Evolutionary conservation across 1,140 invertebrate genomes (phyloP), one percentile per base, ranked within the genome.

Genomic region (Drosophila tsacasi): DNA sequence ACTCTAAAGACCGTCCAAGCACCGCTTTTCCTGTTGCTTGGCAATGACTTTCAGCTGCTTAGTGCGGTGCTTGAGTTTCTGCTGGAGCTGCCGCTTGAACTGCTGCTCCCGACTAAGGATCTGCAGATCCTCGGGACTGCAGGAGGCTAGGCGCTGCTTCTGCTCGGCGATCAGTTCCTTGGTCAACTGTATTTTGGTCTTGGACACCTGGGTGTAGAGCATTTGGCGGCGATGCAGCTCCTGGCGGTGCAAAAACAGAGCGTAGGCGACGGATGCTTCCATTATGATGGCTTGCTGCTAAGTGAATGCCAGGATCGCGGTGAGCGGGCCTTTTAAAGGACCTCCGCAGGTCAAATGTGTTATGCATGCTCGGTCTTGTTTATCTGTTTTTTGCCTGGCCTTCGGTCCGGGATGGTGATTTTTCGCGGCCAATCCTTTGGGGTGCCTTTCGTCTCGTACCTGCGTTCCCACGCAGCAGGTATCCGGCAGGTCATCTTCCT

Each of bases 241-340:
- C 47, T 85, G 54, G 9, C 86, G 82, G 42, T 90, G 86, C 69
- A 90, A 25, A 30, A 80, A 91, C 27, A 90, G 50, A 23, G 86
- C 86, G 67, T 90, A 90, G 46, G 78, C 79, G 27, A 77, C 74
- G 4, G 64, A 44, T 65, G 78, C 27, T 65, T 54, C 81, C 84
- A 87, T 87, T 49, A 58, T 44, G 69, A 12, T 2, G 67, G 69
- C n/a, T 57, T 62, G 60, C 23, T 57, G 44, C 19, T 63, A 10
- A 67, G 9, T 81, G 81, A 75, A 47, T 87, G 65, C 52, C 44
- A 62, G 35, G 12, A 23, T 40, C 21, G 46, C 17, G 15, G 32
- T 72, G 23, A 12, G 32, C 35, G 23, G 50, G 37, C 13, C 39
- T 47, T 59, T 83, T 73, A 73, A 73, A 60, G 40, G 66, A 77